Conservation (phyloP, 2,888 invertebrate genomes). For the Merodon equestris region DNA sequence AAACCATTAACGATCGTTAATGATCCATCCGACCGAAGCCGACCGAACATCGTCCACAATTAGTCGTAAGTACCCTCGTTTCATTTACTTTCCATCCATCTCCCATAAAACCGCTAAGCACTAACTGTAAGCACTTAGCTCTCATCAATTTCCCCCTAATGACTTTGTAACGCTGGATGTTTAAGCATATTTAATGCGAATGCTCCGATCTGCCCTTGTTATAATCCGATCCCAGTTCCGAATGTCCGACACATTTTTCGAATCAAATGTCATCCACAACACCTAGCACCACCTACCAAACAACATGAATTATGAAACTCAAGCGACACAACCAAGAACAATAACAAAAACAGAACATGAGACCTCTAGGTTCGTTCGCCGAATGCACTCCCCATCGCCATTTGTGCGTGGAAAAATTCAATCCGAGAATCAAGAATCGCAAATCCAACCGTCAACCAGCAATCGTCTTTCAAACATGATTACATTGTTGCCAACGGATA, state of each 20-base stretch:
- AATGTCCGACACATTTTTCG: constrained; percentile 22
- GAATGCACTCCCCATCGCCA: neutral
- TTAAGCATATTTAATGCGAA: constrained; percentile 26
- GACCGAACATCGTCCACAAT: constrained; percentile 25
- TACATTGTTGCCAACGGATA: too few relatives aligned
- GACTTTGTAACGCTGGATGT: constrained; percentile 36
- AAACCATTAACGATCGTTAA: constrained; percentile 38
- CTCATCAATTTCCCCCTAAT: constrained; percentile 27
- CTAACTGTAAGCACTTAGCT: constrained; percentile 17
- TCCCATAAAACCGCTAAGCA: constrained; percentile 1
- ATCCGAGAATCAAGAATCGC: too few relatives aligned
- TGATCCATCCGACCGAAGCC: constrained; percentile 4
- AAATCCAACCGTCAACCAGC: too few relatives aligned
- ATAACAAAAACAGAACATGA: too few relatives aligned
- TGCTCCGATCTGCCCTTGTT: constrained; percentile 39
- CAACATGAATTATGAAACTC: neutral
- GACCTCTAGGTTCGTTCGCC: too few relatives aligned
- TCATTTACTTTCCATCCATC: constrained; percentile 20
- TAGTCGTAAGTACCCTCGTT: neutral
- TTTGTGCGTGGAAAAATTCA: constrained; percentile 28
- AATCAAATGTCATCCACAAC: constrained; percentile 31
- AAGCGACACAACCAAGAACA: too few relatives aligned
- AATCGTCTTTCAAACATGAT: too few relatives aligned
- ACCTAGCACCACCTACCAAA: neutral
- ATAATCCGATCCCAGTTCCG: constrained; percentile 21